These are phyloP conservation scores for Catocala sponsa DNA, from an alignment of 2,888 invertebrate genomes.

Conservation along the genomic window DNA sequence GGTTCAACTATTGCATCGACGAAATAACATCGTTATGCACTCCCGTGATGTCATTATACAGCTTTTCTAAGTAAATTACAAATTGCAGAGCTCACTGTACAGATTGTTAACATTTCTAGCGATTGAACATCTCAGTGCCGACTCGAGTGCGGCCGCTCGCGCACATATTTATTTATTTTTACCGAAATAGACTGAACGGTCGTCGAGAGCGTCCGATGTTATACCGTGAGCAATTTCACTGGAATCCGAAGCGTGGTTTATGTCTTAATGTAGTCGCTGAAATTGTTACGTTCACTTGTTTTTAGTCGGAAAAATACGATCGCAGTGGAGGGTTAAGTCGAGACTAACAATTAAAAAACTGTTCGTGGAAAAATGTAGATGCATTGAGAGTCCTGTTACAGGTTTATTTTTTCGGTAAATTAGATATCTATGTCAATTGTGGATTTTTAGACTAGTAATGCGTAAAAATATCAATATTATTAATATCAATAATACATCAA, in stretches of 20 bases:
- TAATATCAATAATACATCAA: too few species aligned
- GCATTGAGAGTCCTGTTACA: neutral
- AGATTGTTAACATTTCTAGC: slow-evolving; percentile 49
- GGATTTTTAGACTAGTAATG: too few species aligned
- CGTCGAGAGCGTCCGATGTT: slow-evolving; percentile 80
- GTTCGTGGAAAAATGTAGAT: slow-evolving; percentile 28
- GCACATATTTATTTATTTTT: slow-evolving; percentile 86
- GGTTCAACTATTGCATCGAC: too few species aligned
- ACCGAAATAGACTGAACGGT: slow-evolving; percentile 85
- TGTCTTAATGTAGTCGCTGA: slow-evolving; percentile 78
- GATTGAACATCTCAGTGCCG: slow-evolving; percentile 31
- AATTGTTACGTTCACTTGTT: slow-evolving; percentile 50
- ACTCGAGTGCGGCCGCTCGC: slow-evolving; percentile 69
- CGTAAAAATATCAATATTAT: too few species aligned
- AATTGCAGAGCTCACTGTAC: too few species aligned
- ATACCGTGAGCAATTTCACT: slow-evolving; percentile 76
- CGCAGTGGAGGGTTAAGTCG: slow-evolving; percentile 37
- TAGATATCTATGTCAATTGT: neutral
- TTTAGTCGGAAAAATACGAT: slow-evolving; percentile 45
- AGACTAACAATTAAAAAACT: slow-evolving; percentile 30
- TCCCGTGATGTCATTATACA: too few species aligned
- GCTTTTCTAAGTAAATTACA: too few species aligned
- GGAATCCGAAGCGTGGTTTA: slow-evolving; percentile 82
- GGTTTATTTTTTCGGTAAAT: neutral
- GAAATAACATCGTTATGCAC: too few species aligned